Conservation (phyloP, 2,888 invertebrate species). For the Lamellibrachia columna region DNA sequence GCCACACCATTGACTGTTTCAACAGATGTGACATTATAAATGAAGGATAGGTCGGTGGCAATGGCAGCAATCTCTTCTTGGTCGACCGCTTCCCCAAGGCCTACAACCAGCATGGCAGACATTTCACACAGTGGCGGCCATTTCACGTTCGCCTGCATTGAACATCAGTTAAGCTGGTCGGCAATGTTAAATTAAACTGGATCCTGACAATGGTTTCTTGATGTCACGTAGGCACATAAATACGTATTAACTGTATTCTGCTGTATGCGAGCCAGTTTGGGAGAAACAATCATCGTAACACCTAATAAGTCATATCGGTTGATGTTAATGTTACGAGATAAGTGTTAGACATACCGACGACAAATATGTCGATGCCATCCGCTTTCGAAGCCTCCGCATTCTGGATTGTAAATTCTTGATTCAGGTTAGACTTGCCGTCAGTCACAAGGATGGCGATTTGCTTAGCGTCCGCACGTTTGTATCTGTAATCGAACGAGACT, state of each 20-base stretch:
- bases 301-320: background rate
- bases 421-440: slow-evolving; percentile 25
- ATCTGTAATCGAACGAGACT: background rate
- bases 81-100: background rate
- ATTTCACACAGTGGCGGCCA: background rate
- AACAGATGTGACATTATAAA: background rate
- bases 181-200: no score
- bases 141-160: background rate
- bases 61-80: background rate
- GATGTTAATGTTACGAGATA: background rate
- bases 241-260: background rate
- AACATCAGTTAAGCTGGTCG: no score
- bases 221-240: background rate
- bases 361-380: slow-evolving; percentile 24
- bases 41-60: background rate
- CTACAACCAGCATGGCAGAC: background rate
- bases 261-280: background rate
- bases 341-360: slow-evolving; percentile 8
- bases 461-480: background rate
- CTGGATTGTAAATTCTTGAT: slow-evolving; percentile 18
- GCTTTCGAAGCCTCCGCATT: slow-evolving; percentile 23
- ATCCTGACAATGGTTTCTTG: background rate
- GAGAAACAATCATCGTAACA: background rate
- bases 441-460: slow-evolving; percentile 27
- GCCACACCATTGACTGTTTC: background rate